These are phyloP conservation scores for Pelusios castaneus DNA, from an alignment of 2,113 vertebrate species.

Conservation along the genomic window DNA sequence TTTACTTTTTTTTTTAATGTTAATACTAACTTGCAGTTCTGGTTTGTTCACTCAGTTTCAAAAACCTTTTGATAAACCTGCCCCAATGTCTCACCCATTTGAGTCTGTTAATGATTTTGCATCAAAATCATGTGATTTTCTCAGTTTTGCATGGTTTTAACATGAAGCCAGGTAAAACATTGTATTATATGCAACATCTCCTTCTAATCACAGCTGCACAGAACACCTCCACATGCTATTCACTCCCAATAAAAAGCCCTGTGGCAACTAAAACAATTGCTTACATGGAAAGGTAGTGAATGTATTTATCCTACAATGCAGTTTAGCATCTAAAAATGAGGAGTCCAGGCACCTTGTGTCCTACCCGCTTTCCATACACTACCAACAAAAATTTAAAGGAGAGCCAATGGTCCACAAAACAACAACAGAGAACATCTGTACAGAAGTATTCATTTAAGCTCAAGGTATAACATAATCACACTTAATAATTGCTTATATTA, in stretches of 20 bases:
- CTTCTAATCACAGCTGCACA: not conserved
- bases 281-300: not conserved
- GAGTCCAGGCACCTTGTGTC: not conserved
- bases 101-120: not conserved
- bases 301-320: not conserved
- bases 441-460: not conserved
- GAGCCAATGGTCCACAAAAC: not conserved
- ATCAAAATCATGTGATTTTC: not conserved
- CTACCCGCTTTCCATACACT: not conserved
- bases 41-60: not conserved
- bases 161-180: not conserved
- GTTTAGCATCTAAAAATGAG: not conserved
- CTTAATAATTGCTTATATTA: not conserved
- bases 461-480: not conserved
- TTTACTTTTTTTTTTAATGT: not conserved
- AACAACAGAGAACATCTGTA: not conserved
- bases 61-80: not conserved
- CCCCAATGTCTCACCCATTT: not conserved
- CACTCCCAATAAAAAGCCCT: not conserved
- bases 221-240: not conserved
- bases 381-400: not conserved
- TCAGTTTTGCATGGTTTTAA: not conserved
- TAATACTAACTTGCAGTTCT: not conserved
- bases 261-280: not conserved
- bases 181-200: not conserved